These are phyloP conservation scores for Diloba caeruleocephala DNA, from an alignment of 2,888 invertebrate species.

Conservation along the genomic window DNA sequence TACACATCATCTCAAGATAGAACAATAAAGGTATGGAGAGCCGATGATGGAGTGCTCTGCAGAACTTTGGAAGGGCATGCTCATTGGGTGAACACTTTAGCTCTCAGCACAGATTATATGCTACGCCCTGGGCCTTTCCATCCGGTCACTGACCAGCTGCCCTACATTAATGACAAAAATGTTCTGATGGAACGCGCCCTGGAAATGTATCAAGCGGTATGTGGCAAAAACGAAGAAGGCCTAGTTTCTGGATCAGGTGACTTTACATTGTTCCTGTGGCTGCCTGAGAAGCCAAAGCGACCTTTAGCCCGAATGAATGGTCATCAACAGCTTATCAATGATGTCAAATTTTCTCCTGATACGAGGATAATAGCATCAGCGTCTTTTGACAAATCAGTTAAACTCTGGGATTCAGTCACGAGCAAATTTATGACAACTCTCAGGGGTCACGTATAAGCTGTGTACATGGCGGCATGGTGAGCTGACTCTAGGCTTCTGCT, in stretches of 20 bases:
- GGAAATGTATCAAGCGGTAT: constrained; percentile 91
- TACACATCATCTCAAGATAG: constrained; percentile 99
- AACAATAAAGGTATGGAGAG: constrained; percentile 98
- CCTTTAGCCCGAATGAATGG: constrained; percentile 98
- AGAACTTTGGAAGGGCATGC: constrained; percentile 98
- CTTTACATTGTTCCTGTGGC: constrained; percentile 98
- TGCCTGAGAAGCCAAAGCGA: constrained; percentile 96
- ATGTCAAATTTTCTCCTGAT: constrained; percentile 99
- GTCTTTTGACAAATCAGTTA: constrained; percentile 99
- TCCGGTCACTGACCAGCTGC: constrained; percentile 91
- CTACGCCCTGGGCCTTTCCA: constrained; percentile 97
- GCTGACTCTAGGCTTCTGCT: constrained; percentile 98
- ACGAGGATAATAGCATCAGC: constrained; percentile 98
- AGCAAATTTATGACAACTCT: constrained; percentile 97
- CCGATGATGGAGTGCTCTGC: constrained; percentile 96
- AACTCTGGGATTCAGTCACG: constrained; percentile 97
- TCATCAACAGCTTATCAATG: constrained; percentile 99
- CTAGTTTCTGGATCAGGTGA: constrained; percentile 99
- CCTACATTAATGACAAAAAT: constrained; percentile 73
- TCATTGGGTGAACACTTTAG: constrained; percentile 99
- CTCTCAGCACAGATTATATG: constrained; percentile 98
- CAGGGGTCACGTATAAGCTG: constrained; percentile 99
- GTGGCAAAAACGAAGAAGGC: constrained; percentile 91
- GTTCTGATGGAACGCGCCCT: constrained; percentile 90
- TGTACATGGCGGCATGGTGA: constrained; percentile 99